A percentile compares a stretch with the other conserved stretches of the same genome.
These are phyloP conservation scores for Psix sp. DNA, from an alignment of 1,140 invertebrate species.

Conservation along the genomic window DNA sequence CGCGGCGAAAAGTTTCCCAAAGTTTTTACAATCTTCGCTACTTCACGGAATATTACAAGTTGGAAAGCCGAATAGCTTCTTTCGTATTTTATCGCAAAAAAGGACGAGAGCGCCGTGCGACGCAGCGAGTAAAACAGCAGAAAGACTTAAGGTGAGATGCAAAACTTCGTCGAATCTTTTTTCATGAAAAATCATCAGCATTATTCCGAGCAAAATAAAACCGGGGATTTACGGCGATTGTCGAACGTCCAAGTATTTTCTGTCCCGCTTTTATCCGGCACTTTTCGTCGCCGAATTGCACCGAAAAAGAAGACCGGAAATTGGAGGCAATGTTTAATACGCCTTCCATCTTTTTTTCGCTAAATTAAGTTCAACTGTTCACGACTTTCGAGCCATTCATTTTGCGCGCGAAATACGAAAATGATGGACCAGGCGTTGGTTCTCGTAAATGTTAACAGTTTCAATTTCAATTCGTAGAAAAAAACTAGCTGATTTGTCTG, in stretches of 20 bases:
- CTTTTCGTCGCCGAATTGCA: constrained; percentile 21
- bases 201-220: constrained; percentile 55
- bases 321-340: constrained; percentile 44
- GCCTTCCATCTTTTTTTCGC: constrained; percentile 15
- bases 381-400: constrained; percentile 17
- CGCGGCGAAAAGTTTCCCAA: constrained; percentile 47
- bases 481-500: constrained; percentile 1
- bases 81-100: constrained; percentile 56
- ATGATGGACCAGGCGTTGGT: neutral
- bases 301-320: constrained; percentile 20
- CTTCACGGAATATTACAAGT: constrained; percentile 62
- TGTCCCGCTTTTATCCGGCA: constrained; percentile 1
- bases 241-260: constrained; percentile 41
- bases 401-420: constrained; percentile 11
- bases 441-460: constrained; percentile 24
- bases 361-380: constrained; percentile 32
- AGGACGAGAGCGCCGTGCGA: constrained; percentile 19
- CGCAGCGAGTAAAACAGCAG: constrained; percentile 55
- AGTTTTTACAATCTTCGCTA: constrained; percentile 62
- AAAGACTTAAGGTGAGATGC: constrained; percentile 57
- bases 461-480: constrained; percentile 14
- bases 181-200: constrained; percentile 55
- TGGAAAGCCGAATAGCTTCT: constrained; percentile 60
- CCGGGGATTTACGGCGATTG: constrained; percentile 50
- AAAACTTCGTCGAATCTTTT: constrained; percentile 58